Percentiles rank a stretch among this genome's conserved stretches.
Conservation (phyloP, 2,888 invertebrate species). For the Gastracanthus pulcherrimus region DNA sequence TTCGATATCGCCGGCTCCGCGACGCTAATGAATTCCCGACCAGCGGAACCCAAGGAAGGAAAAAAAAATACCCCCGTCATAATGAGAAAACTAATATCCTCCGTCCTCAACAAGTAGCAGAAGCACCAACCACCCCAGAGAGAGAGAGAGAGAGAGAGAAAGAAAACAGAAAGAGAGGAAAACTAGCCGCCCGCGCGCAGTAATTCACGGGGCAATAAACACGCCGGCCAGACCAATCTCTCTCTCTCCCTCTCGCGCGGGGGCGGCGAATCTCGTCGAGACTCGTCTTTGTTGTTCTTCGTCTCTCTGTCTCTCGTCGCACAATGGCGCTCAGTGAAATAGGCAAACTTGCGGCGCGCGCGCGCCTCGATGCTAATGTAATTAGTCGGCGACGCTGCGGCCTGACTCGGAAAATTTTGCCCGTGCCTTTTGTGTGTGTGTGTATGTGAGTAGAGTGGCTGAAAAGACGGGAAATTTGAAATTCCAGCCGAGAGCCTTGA, state of each 20-base stretch:
- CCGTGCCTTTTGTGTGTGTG: not conserved
- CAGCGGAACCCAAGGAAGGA: not conserved
- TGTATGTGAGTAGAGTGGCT: no score
- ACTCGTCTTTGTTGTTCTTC: not conserved
- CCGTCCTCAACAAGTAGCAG: slow-evolving; percentile 27
- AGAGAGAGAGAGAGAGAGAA: no score
- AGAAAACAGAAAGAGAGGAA: no score
- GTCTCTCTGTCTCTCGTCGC: not conserved
- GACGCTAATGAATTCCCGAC: slow-evolving; percentile 39
- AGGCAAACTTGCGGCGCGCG: slow-evolving; percentile 25
- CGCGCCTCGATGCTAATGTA: slow-evolving; percentile 43
- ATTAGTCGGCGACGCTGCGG: slow-evolving; percentile 28
- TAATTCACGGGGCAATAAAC: slow-evolving; percentile 38
- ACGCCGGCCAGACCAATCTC: not conserved
- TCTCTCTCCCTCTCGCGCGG: not conserved
- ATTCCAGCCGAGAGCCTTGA: not conserved
- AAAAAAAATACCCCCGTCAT: not conserved
- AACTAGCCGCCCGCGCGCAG: not conserved
- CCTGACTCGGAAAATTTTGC: not conserved
- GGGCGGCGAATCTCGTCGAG: not conserved
- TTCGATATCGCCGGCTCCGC: not conserved
- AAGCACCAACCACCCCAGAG: not conserved
- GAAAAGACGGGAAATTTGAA: slow-evolving; percentile 36
- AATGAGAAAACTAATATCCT: slow-evolving; percentile 44
- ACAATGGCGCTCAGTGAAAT: not conserved